A percentile compares a stretch with the other conserved stretches of the same genome.
These are phyloP conservation scores for Salmo trutta DNA, from an alignment of 2,797 vertebrate species.

Conservation along the genomic window DNA sequence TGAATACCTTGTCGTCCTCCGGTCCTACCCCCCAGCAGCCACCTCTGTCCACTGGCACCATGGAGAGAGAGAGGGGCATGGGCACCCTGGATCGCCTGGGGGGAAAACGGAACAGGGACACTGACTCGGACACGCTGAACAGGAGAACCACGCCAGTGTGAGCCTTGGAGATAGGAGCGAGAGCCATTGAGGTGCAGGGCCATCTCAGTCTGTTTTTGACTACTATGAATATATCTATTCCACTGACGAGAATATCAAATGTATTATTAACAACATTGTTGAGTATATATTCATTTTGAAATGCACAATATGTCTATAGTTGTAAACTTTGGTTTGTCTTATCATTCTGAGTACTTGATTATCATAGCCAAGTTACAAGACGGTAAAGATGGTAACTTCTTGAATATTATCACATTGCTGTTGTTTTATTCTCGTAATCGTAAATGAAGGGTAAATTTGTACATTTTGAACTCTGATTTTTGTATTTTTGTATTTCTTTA, in stretches of 20 bases:
- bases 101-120: constrained; percentile 78
- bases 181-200: constrained; percentile 3
- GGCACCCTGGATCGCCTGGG: constrained; percentile 80
- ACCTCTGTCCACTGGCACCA: constrained; percentile 74
- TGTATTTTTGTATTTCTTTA: constrained; percentile 51
- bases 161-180: constrained; percentile 13
- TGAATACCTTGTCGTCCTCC: constrained; percentile 72
- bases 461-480: constrained; percentile 51
- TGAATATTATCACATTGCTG: constrained; percentile 70
- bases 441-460: constrained; percentile 73
- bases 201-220: constrained; percentile 44
- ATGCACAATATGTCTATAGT: constrained; percentile 74
- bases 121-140: constrained; percentile 91
- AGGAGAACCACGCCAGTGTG: constrained; percentile 88
- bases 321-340: constrained; percentile 67
- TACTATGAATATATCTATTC: constrained; percentile 63
- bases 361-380: constrained; percentile 53
- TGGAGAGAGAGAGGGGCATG: constrained; percentile 77
- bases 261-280: constrained; percentile 64
- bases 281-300: constrained; percentile 61
- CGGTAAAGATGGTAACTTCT: constrained; percentile 72
- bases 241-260: constrained; percentile 66
- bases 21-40: constrained; percentile 50
- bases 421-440: constrained; percentile 73
- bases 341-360: constrained; percentile 67